These are phyloP conservation scores for Meleagris gallopavo DNA, from an alignment of 2,113 vertebrate species.

Conservation along the genomic window DNA sequence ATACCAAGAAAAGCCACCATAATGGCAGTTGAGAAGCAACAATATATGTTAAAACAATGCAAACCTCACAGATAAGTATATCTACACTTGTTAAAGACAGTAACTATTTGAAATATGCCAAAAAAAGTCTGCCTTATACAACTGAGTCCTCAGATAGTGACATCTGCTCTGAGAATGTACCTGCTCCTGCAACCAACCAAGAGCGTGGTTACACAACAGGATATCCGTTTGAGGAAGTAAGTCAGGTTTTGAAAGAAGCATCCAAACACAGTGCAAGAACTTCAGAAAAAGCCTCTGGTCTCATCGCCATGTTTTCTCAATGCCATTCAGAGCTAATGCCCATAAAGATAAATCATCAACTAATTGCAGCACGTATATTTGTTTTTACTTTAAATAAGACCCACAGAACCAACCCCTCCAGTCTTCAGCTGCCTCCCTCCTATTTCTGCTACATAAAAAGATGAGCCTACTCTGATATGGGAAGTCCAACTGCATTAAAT, in stretches of 20 bases:
- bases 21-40: not conserved
- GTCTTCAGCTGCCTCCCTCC: not conserved
- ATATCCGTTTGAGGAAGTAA: not conserved
- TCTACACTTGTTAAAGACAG: not conserved
- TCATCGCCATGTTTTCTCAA: not conserved
- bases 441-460: not conserved
- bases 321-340: not conserved
- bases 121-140: not conserved
- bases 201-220: not conserved
- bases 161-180: not conserved
- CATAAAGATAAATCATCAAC: not conserved
- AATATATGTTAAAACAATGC: not conserved
- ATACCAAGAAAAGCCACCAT: not conserved
- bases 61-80: fast-evolving
- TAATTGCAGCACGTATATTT: not conserved
- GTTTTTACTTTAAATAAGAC: not conserved
- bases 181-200: not conserved
- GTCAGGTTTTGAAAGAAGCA: not conserved
- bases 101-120: not conserved
- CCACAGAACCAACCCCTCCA: not conserved
- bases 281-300: not conserved
- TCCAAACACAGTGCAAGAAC: not conserved
- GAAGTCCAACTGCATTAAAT: not conserved
- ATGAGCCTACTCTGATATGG: not conserved
- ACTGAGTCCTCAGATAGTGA: not conserved